Evolutionary conservation across 35 echinoderm and acorn worm genomes (phyloP).

Genomic region (Diadema setosum): DNA sequence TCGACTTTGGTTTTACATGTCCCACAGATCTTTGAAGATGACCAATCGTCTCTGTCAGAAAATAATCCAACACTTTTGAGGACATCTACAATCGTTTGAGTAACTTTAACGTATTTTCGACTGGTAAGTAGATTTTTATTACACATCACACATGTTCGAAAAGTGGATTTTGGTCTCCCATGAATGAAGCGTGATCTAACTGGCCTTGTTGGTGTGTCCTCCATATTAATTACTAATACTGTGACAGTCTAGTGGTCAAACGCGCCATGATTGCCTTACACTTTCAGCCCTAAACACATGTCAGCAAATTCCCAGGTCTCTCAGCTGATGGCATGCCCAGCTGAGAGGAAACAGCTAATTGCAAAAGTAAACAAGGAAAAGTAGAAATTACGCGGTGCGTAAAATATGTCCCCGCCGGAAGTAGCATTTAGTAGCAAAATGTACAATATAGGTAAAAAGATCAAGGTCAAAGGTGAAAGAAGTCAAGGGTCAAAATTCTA

Average conservation of each 20-base stretch:
- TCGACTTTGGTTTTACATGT: not conserved
- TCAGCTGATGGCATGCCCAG: not conserved
- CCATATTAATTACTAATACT: not conserved
- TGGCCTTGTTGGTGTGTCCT: not conserved
- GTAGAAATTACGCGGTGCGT: too few relatives aligned
- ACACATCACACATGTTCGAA: not conserved
- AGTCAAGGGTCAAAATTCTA: too few relatives aligned
- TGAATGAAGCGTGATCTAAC: not conserved
- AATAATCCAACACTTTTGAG: not conserved
- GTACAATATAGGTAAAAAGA: too few relatives aligned
- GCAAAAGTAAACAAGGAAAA: too few relatives aligned
- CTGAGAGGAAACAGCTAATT: not conserved
- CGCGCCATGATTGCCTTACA: not conserved
- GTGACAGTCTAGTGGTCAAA: not conserved
- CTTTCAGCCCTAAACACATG: not conserved
- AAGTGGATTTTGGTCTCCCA: not conserved
- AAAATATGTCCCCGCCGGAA: too few relatives aligned
- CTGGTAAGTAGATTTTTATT: not conserved
- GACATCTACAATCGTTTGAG: not conserved
- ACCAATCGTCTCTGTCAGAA: not conserved
- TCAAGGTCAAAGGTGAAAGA: too few relatives aligned
- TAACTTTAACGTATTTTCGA: not conserved
- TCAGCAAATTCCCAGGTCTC: too few relatives aligned
- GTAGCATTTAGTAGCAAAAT: too few relatives aligned
- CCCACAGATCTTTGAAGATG: not conserved